Conservation (phyloP, 2,888 invertebrate genomes). For the Dryobota labecula region DNA sequence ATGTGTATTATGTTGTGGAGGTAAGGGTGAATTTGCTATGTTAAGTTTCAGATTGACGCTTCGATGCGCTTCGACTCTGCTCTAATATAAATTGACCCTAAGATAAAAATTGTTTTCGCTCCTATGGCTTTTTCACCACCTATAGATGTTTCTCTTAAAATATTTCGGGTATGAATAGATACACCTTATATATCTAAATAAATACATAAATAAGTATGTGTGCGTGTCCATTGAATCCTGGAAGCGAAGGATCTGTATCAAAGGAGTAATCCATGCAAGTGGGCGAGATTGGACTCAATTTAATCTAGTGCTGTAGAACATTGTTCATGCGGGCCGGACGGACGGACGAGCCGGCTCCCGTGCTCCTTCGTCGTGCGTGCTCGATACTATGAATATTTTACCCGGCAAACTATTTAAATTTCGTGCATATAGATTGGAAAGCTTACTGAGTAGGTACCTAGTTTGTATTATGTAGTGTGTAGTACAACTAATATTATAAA, state of each 20-base stretch:
- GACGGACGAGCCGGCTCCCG: background rate
- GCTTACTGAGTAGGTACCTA: conserved; percentile 15
- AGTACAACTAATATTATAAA: too few relatives aligned
- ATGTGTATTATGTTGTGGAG: too few relatives aligned
- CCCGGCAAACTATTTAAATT: conserved; percentile 34
- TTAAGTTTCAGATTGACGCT: too few relatives aligned
- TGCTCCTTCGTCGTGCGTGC: conserved; percentile 21
- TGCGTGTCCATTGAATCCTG: background rate
- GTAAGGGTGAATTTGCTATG: too few relatives aligned
- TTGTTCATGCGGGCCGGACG: conserved; percentile 41
- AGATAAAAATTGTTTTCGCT: too few relatives aligned
- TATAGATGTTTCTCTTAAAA: too few relatives aligned
- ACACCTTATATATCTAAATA: too few relatives aligned
- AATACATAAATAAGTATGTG: too few relatives aligned
- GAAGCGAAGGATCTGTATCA: conserved; percentile 4
- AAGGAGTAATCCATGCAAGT: conserved; percentile 24
- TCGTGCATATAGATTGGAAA: conserved; percentile 43
- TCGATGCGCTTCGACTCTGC: too few relatives aligned
- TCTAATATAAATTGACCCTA: too few relatives aligned
- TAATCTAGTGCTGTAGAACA: conserved; percentile 53
- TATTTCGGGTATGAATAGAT: too few relatives aligned
- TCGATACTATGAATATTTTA: conserved; percentile 56
- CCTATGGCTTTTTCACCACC: too few relatives aligned
- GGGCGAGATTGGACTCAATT: conserved; percentile 53
- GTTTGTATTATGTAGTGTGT: background rate